These are phyloP conservation scores for Eciton burchellii DNA, from an alignment of 1,140 invertebrate species.

Conservation along the genomic window DNA sequence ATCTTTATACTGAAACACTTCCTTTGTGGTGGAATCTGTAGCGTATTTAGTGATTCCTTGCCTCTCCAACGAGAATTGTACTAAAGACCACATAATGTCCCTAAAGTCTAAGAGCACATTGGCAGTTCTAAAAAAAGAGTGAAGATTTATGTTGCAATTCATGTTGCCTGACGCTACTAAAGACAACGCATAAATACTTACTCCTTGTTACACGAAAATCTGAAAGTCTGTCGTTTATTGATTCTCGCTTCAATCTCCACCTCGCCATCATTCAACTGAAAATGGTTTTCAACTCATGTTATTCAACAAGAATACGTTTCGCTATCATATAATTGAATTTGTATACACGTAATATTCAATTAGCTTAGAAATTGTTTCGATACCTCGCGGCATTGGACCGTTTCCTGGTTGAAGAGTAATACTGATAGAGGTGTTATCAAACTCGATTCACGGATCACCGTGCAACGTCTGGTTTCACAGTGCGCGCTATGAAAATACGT, in stretches of 20 bases:
- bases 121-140: conserved; percentile 81
- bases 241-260: conserved; percentile 70
- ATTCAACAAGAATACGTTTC: conserved; percentile 13
- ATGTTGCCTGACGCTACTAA: background rate
- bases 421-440: conserved; percentile 85
- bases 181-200: conserved; percentile 75
- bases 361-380: background rate
- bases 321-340: background rate
- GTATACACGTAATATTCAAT: background rate
- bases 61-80: conserved; percentile 85
- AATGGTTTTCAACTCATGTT: no score
- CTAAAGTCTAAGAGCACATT: conserved; percentile 83
- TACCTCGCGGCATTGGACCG: conserved; percentile 73
- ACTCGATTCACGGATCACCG: conserved; percentile 85
- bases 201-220: conserved; percentile 81
- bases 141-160: conserved; percentile 35
- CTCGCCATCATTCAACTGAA: background rate
- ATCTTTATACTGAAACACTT: conserved; percentile 24
- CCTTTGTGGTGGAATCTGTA: background rate
- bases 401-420: conserved; percentile 84
- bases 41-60: conserved; percentile 61
- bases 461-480: conserved; percentile 81
- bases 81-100: conserved; percentile 85
- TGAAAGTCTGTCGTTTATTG: conserved; percentile 77
- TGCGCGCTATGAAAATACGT: conserved; percentile 84